Evolutionary conservation across 2,888 invertebrate genomes (phyloP).

Genomic region (Fragum whitleyi): DNA sequence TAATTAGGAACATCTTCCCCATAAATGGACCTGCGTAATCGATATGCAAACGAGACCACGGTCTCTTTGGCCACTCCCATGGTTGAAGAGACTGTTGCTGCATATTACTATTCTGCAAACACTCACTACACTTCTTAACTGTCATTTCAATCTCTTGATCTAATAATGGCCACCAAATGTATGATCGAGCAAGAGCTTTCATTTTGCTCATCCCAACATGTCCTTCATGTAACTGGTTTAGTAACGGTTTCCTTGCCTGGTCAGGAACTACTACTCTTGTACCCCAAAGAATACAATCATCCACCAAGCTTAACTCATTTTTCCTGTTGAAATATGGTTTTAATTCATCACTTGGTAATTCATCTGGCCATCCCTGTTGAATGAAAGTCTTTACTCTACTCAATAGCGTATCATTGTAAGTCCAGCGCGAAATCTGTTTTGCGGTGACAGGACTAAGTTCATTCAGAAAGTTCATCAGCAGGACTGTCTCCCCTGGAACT

Average conservation of each 20-base stretch:
- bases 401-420: not conserved
- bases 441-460: too few species aligned
- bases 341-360: not conserved
- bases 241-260: too few species aligned
- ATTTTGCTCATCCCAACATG: not conserved
- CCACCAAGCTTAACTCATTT: not conserved
- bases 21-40: too few species aligned
- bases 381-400: not conserved
- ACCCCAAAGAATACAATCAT: not conserved
- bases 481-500: too few species aligned
- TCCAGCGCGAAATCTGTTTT: not conserved
- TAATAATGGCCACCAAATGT: conserved; percentile 1
- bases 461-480: too few species aligned
- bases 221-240: conserved; percentile 9
- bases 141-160: too few species aligned
- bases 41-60: too few species aligned
- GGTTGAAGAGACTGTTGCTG: too few species aligned
- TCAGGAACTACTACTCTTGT: not conserved
- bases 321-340: conserved; percentile 1
- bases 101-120: too few species aligned
- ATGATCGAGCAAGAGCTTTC: conserved; percentile 1
- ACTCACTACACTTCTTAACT: too few species aligned
- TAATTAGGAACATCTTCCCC: too few species aligned
- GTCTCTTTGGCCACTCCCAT: too few species aligned
- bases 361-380: conserved; percentile 2